A percentile compares a stretch with the other conserved stretches of the same genome.
Conservation (phyloP, 2,113 vertebrate genomes). For the Phyllopteryx taeniolatus region DNA sequence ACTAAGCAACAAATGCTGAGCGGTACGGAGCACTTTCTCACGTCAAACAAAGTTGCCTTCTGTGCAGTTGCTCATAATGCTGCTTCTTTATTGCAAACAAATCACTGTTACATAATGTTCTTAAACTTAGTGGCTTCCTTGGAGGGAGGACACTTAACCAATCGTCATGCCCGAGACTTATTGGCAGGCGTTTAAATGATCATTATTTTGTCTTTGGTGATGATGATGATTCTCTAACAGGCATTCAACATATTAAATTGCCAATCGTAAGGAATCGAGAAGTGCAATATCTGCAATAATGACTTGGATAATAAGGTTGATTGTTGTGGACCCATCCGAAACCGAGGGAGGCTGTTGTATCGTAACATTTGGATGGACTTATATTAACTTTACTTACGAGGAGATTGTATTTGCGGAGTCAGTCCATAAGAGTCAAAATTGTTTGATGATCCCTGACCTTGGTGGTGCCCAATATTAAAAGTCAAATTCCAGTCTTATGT, state of each 20-base stretch:
- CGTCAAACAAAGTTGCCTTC: constrained; percentile 35
- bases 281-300: constrained; percentile 41
- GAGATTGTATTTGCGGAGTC: constrained; percentile 21
- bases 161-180: constrained; percentile 21
- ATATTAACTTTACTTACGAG: constrained; percentile 8
- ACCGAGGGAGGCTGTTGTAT: neutral
- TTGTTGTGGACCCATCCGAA: constrained; percentile 28
- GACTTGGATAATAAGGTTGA: constrained; percentile 42
- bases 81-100: constrained; percentile 18
- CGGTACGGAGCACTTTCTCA: constrained; percentile 33
- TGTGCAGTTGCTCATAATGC: constrained; percentile 17
- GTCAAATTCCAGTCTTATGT: neutral
- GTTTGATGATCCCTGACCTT: neutral
- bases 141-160: constrained; percentile 23
- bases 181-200: constrained; percentile 40
- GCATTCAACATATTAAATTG: constrained; percentile 33
- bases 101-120: constrained; percentile 25
- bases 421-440: neutral
- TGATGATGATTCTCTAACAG: constrained; percentile 32
- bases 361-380: neutral
- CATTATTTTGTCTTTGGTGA: constrained; percentile 42
- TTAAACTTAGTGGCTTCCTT: constrained; percentile 23
- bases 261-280: constrained; percentile 33
- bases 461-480: neutral
- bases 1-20: constrained; percentile 47